Base-by-base conservation (phyloP, 2,797 vertebrate species). In the Danio albolineatus region DNA sequence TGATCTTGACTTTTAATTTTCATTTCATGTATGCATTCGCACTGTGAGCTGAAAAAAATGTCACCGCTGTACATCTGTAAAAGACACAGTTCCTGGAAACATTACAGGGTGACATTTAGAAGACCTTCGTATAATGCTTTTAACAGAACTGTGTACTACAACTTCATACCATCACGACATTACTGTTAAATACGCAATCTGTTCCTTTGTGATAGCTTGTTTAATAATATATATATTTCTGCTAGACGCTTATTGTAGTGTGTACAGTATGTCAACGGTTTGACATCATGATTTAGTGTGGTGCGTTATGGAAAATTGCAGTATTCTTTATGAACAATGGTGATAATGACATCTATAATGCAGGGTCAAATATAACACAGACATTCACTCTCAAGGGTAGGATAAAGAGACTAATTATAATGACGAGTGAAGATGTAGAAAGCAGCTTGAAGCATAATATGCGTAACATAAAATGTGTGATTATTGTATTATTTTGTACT, bases 201-300 rank as follows among this genome's bases (percentile, higher is more conserved):
- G 21, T 21, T 61, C 16, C 71, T 60, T 73, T 73, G 54, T 73
- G 21, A 73, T 48, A n/a, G n/a, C n/a, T n/a, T n/a, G n/a, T n/a
- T n/a, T n/a, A n/a, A n/a, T n/a, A n/a, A n/a, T n/a, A n/a, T n/a
- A n/a, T 28, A 70, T 72, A 56, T 72, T 43, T 21, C 51, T 16
- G 13, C 39, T 72, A 9, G 39, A 49, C 13, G 49, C 5, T 39
- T 38, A 16, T 67, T 67, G 48, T 67, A 28, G 44, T 13, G 0
- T 49, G 7, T 28, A 49, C 56, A 49, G 16, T 49, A 28, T 73
- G 13, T 46, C 71, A 73, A 46, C 54, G 9, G 21, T 61, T 74
- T 74, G 72, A 60, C 72, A 64, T 39, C 51, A 12, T 62, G 48
- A 64, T 62, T 7, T 43, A 53, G 5, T 41, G 73, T 51, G n/a